Conservation (phyloP, 1,140 invertebrate species). For the Brachionus sp. region DNA sequence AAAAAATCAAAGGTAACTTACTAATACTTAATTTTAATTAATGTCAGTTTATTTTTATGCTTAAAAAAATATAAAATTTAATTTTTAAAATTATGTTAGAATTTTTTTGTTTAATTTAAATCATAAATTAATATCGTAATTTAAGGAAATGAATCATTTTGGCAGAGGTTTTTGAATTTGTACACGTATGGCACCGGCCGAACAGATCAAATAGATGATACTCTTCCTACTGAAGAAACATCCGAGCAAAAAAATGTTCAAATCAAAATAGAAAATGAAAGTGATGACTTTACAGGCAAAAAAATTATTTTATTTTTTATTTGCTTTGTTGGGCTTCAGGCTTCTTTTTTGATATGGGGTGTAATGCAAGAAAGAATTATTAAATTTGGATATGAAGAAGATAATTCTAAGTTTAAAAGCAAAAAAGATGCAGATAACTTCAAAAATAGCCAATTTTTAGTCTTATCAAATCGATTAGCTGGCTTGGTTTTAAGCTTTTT, state of each 20-base stretch:
- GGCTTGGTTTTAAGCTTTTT: background rate
- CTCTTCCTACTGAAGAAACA: background rate
- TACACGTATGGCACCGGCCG: background rate
- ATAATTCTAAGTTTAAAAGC: background rate
- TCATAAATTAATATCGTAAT: no score
- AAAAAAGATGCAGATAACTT: constrained; percentile 18
- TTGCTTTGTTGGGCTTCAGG: constrained; percentile 26
- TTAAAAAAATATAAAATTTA: background rate
- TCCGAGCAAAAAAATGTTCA: background rate
- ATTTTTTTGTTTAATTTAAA: background rate
- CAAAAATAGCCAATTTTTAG: constrained; percentile 40
- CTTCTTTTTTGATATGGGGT: constrained; percentile 25
- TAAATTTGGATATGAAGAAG: background rate
- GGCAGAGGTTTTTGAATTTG: background rate
- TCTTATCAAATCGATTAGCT: constrained; percentile 9
- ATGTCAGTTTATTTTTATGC: background rate
- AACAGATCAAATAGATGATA: background rate
- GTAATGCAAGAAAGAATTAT: constrained; percentile 44
- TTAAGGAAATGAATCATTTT: background rate
- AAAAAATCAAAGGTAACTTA: background rate
- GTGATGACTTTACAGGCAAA: background rate
- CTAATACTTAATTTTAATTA: background rate
- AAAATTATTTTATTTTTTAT: background rate
- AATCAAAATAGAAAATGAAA: background rate
- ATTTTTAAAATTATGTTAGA: background rate